Base-by-base conservation (phyloP, 2,113 vertebrate species). In the Calypte anna region DNA sequence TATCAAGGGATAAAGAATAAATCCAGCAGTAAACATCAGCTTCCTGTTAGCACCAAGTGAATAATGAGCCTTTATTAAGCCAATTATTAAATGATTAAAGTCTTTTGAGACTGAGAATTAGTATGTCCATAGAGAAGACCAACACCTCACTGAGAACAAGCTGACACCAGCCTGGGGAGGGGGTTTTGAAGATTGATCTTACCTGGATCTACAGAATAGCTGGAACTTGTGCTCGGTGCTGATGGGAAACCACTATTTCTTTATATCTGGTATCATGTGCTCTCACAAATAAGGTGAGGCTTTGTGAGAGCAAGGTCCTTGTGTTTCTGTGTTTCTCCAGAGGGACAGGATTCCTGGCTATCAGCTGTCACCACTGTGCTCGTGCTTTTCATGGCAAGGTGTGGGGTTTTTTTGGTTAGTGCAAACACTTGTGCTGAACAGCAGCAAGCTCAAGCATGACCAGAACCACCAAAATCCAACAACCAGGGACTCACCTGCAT, bases 341-440 rank as follows among this genome's bases (percentile, higher is more conserved):
- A 21, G 38, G 27, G 55, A 23, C 10, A 30, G 44, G 69, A 57
- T 50, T 88, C 46, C 30, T 31, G 48, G 44, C 12, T 67, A 6
- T 33, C 20, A 20, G 33, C 50, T 64, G 10, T 79, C 2, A 3
- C 53, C 24, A 43, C 28, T 15, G 11, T 13, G 2, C 3, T 0
- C 11, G 1, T 44, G 62, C 33, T 66, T 44, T 44, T 59, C 17
- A 10, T 57, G 24, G 22, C n/a, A 51, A 15, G 30, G 4, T 10
- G 21, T 48, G 46, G 46, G 46, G 19, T 48, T 40, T 27, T 58
- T 54, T 61, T 54, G 24, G 21, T 61, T 43, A 31, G 40, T 28
- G 31, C 54, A 87, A 58, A 87, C 28, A 25, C 36, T 62, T 3
- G 33, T 61, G 31, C 53, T 46, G 17, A 31, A 28, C 7, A 76